Evolutionary conservation across 2,888 invertebrate genomes (phyloP), one percentile per base, ranked within the genome.

Genomic region (Oconnorella tubifera): DNA sequence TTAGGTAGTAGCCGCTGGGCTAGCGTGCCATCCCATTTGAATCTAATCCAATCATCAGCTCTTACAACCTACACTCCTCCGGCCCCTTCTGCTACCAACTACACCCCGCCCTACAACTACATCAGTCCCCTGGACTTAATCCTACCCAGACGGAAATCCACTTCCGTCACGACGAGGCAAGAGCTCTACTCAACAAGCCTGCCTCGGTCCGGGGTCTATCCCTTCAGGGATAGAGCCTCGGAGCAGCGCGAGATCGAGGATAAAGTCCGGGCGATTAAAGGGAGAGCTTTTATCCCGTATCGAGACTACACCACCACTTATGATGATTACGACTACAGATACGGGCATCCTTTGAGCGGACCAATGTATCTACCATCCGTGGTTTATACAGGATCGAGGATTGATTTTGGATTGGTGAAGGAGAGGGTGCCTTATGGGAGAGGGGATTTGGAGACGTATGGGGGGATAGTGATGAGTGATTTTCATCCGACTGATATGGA

Each of bases 401-500:
- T 28, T 0, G 59, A 59, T 40, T 40, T 27, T 40, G 59, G 59
- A 1, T 25, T 33, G 2, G 1, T 23, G 19, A 23, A 19, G 58
- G 33, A 31, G 3, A 1, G 23, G 2, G 32, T n/a, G 19, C 23
- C 25, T 1, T 25, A n/a, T 33, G 33, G 14, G n/a, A n/a, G 28
- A 1, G 4, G 10, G 19, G 31, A 2, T 29, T 14, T 31, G 60
- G 31, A 2, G 29, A 4, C 50, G 2, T 4, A 27, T 4, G 28
- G 3, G 2, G 60, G 23, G 32, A n/a, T 29, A 49, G 14, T 60
- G 29, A 2, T 3, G 23, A 28, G 50, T 25, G 60, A 49, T 14
- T 61, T 62, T 51, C 59, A 49, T 2, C 61, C 51, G 50, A 58
- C 66, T 27, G 53, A 64, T 25, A 50, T 64, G 29, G 49, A 58